Evolutionary conservation across 2,797 vertebrate species (phyloP), one percentile per base, ranked within the genome.

Genomic region (Jordanella pulchra): DNA sequence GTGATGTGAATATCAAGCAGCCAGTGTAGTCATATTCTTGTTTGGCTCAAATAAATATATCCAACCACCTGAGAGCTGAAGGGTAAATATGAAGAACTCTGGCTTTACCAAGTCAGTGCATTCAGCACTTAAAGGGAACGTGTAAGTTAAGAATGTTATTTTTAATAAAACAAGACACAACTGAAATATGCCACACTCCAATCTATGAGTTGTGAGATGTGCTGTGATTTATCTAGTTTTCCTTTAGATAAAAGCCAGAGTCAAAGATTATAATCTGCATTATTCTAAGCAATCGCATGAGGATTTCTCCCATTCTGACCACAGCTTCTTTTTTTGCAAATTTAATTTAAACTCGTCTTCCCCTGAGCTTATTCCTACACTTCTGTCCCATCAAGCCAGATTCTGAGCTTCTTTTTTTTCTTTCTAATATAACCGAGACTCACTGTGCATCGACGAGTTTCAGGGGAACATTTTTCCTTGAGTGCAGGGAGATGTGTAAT

Each of bases 1-100:
- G 96, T 95, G 95, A 94, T 83, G 91, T 93, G 95, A 95, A 97
- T 96, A 95, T 93, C 94, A 96, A 95, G 93, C 95, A 94, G 87
- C 48, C 1, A 45, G 66, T 56, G 78, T 85, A 86, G 82, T 84
- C 82, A 64, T 81, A 82, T 82, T 54, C 66, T 77, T 75, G 73
- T 88, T 89, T 86, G 84, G 15, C 79, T 85, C 78, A 79, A 90
- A 89, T 88, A 67, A 73, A 61, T 35, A 35, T 32, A 61, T 61
- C 12, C 72, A 77, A 78, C 81, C 87, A 91, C 84, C 87, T 83
- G 86, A 77, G 72, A 87, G 74, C 86, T 67, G 83, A 83, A 39
- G 75, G 71, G 18, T 28, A 39, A 70, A 78, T 77, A 79, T 76
- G 77, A 80, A 79, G 78, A 69, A 87, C 80, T 77, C 69, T 23